Conservation (phyloP, 2,888 invertebrate species). For the Acleris sparsana region DNA sequence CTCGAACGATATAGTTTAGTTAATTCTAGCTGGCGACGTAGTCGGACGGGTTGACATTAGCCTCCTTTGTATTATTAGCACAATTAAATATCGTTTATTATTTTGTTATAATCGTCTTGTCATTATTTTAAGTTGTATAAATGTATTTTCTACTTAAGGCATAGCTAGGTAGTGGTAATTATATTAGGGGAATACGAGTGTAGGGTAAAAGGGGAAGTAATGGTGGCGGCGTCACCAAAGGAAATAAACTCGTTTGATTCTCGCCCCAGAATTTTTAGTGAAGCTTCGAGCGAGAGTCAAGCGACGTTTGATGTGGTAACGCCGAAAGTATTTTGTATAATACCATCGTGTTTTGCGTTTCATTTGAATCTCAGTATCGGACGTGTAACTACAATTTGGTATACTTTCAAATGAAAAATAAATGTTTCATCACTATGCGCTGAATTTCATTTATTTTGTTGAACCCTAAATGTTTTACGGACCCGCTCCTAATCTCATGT, state of each 20-base stretch:
- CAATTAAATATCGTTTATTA: slow-evolving; percentile 73
- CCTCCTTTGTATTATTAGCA: slow-evolving; percentile 74
- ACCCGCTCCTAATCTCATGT: too few relatives aligned
- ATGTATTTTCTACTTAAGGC: slow-evolving; percentile 79
- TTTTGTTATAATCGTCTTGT: slow-evolving; percentile 80
- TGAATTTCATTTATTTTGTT: slow-evolving; percentile 47
- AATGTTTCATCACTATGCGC: slow-evolving; percentile 79
- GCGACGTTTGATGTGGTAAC: slow-evolving; percentile 23
- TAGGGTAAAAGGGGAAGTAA: slow-evolving; percentile 54
- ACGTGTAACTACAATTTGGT: slow-evolving; percentile 80
- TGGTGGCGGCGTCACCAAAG: slow-evolving; percentile 33
- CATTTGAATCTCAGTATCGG: slow-evolving; percentile 82
- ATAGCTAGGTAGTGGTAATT: slow-evolving; percentile 80
- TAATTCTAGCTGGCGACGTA: slow-evolving; percentile 48
- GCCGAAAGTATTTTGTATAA: slow-evolving; percentile 65
- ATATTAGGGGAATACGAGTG: slow-evolving; percentile 73
- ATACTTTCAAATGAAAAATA: slow-evolving; percentile 83
- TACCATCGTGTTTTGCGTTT: slow-evolving; percentile 76
- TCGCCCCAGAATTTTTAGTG: slow-evolving; percentile 15
- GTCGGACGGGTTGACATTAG: slow-evolving; percentile 47
- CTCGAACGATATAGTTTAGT: slow-evolving; percentile 20
- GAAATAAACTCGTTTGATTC: slow-evolving; percentile 41
- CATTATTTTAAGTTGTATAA: slow-evolving; percentile 83
- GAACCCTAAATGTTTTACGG: background rate
- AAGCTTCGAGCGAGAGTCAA: slow-evolving; percentile 20